Evolutionary conservation across 1,140 invertebrate genomes (phyloP).

Genomic region (Heliconius hewitsoni): DNA sequence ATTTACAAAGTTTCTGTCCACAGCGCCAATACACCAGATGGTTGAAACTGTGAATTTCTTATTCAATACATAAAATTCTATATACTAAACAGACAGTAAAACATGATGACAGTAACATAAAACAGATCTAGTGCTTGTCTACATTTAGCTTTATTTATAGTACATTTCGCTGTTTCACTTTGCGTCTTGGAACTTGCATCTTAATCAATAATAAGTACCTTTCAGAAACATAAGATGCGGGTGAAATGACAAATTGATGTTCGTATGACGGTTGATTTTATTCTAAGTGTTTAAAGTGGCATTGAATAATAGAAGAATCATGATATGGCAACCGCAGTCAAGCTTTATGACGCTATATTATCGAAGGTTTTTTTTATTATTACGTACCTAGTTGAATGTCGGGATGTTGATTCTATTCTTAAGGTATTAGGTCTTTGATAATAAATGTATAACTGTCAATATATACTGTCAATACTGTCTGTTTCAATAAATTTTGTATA

Average conservation of each 20-base stretch:
- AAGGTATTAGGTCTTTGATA: not conserved
- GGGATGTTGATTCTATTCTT: not conserved
- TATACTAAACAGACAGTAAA: not conserved
- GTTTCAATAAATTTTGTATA: too few relatives aligned
- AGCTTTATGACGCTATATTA: constrained; percentile 4
- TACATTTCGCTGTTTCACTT: constrained; percentile 2
- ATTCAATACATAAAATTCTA: not conserved
- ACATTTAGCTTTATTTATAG: not conserved
- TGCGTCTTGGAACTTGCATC: not conserved
- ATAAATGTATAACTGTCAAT: not conserved
- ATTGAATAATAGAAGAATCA: constrained; percentile 68
- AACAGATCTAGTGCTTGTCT: not conserved
- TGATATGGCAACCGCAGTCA: constrained; percentile 55
- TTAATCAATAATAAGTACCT: constrained; percentile 16
- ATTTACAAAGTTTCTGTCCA: too few relatives aligned
- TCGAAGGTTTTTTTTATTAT: not conserved
- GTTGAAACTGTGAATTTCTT: not conserved
- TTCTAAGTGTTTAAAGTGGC: constrained; percentile 55
- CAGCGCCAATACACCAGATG: not conserved
- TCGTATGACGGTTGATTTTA: constrained; percentile 59
- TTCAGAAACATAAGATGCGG: constrained; percentile 58
- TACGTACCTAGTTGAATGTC: not conserved
- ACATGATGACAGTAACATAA: not conserved
- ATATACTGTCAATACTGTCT: too few relatives aligned
- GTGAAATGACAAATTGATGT: constrained; percentile 72